Evolutionary conservation across 2,113 vertebrate genomes (phyloP).

Genomic region (Ellobius talpinus): DNA sequence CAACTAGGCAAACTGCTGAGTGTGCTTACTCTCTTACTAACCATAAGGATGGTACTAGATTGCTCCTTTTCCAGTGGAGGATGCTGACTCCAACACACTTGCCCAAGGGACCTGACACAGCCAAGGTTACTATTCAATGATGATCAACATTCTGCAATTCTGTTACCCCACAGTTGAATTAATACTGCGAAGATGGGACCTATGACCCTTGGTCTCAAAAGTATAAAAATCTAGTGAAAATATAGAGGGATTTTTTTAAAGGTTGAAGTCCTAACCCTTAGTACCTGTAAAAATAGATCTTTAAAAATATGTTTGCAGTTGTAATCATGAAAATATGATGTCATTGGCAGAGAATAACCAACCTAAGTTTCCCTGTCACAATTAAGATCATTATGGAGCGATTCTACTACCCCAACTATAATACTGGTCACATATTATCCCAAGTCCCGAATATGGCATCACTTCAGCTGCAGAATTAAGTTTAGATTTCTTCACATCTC

Average conservation of each 20-base stretch:
- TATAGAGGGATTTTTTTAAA: not conserved
- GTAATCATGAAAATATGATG: not conserved
- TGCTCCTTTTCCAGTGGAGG: slow-evolving; percentile 21
- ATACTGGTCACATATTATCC: not conserved
- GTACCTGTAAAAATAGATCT: not conserved
- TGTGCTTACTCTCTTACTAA: not conserved
- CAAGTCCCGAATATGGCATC: not conserved
- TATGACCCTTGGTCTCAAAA: not conserved
- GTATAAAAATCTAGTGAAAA: not conserved
- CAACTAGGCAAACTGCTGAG: not conserved
- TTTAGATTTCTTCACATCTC: not conserved
- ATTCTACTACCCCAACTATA: not conserved
- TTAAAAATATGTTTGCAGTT: slow-evolving; percentile 22
- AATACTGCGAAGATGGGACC: not conserved
- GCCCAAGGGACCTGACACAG: not conserved
- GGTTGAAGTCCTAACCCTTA: not conserved
- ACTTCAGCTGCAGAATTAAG: not conserved
- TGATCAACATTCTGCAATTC: not conserved
- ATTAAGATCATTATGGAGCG: not conserved
- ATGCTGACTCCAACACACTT: not conserved
- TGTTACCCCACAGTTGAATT: not conserved
- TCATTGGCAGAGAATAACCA: not conserved
- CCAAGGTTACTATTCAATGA: not conserved
- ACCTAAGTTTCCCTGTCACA: not conserved
- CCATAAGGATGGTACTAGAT: not conserved